Evolutionary conservation across 2,797 vertebrate genomes (phyloP), one percentile per base, ranked within the genome.

Genomic region (Caiman crocodilus): DNA sequence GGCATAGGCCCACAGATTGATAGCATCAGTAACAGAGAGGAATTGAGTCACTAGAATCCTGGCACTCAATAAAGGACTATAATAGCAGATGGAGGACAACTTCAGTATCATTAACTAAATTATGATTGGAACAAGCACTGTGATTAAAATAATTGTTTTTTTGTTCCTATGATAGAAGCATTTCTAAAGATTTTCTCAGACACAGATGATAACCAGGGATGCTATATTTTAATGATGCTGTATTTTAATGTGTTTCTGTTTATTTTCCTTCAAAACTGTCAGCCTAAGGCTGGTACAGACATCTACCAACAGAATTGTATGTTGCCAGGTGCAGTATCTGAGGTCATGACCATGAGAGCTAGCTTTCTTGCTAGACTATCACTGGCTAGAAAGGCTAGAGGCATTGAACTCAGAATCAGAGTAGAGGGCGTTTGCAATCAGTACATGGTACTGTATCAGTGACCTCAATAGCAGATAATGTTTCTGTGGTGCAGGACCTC

Each of bases 61-160:
- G n/a, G 2, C n/a, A 81, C 50, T 89, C 5, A 1, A 80, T 89
- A 32, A 82, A 91, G 13, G 17, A 76, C 32, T 79, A n/a, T 74
- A 90, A 73, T 6, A 78, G 61, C 80, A 89, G 76, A 78, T 60
- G 79, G 82, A 93, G 28, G 55, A 82, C 71, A 76, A 65, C 26
- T 32, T 83, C 57, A 86, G 6, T 79, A 42, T 81, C 91, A 89
- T 86, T 89, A 86, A 69, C 87, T 89, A 89, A 86, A 86, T 89
- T 86, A 82, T 80, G 55, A 81, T 55, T 74, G 61, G 20, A 83
- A 55, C 28, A 94, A 78, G 28, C 78, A 8, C 20, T 79, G 78
- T 63, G 21, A 87, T 82, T 78, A 17, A 87, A 94, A 35, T 59
- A 55, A 65, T 10, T 67, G 14, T 23, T 79, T 81, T 86, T 76